A percentile compares a stretch with the other conserved stretches of the same genome.
Conservation (phyloP, 2,888 invertebrate genomes). For the Zeuzera pyrina region DNA sequence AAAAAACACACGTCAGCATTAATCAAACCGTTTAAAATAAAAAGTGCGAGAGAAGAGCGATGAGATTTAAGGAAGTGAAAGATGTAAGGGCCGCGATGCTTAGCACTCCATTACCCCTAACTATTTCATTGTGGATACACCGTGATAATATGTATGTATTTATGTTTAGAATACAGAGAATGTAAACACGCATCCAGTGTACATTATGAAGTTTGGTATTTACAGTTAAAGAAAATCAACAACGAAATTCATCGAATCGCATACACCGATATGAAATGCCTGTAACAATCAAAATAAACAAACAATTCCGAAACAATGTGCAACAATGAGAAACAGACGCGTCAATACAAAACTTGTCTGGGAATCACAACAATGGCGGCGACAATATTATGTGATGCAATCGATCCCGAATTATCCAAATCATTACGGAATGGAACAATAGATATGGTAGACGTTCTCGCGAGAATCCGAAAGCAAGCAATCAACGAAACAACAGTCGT, state of each 20-base stretch:
- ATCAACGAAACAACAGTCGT: conserved; percentile 20
- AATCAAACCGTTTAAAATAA: too few relatives aligned
- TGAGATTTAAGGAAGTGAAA: too few relatives aligned
- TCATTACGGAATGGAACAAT: conserved; percentile 29
- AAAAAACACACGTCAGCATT: too few relatives aligned
- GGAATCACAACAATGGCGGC: conserved; percentile 36
- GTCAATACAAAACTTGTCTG: conserved; percentile 29
- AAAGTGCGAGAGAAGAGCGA: too few relatives aligned
- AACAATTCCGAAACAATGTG: conserved; percentile 15
- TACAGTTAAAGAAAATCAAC: too few relatives aligned
- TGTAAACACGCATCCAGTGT: too few relatives aligned
- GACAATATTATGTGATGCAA: conserved; percentile 42
- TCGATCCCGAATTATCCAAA: conserved; percentile 36
- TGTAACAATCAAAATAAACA: conserved; percentile 22
- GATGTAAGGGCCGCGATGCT: too few relatives aligned
- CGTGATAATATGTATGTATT: too few relatives aligned
- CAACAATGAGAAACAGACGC: conserved; percentile 22
- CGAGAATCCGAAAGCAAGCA: conserved; percentile 12
- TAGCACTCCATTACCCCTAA: too few relatives aligned
- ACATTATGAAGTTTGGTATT: too few relatives aligned
- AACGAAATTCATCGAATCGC: neutral
- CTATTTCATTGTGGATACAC: too few relatives aligned
- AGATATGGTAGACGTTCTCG: conserved; percentile 6
- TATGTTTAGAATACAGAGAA: too few relatives aligned
- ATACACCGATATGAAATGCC: conserved; percentile 22